Evolutionary conservation across 2,888 invertebrate species (phyloP), one percentile per base, ranked within the genome.

Genomic region (Leptopilina drosophilae): DNA sequence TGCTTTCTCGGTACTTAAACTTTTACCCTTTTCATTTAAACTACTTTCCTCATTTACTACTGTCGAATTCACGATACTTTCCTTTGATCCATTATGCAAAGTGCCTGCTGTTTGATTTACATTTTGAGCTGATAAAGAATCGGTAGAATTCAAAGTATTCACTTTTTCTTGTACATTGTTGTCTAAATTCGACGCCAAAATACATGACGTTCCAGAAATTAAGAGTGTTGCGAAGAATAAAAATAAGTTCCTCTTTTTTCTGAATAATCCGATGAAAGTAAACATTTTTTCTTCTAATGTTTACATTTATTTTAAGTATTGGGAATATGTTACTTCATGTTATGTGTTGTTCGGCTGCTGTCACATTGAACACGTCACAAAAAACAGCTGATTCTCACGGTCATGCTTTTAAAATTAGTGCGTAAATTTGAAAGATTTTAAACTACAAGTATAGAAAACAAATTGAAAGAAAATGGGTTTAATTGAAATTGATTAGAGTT

Each of bases 1-100:
- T n/a, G 78, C 14, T 46, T 53, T 67, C 20, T 66, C 80, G 5
- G 67, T 65, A 73, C 26, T 78, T 8, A 56, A 26, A 14, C 0
- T 6, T 42, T 42, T 42, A 42, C 42, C 8, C 1, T 42, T 42
- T 42, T 6, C 42, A 42, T 7, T 42, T 42, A 8, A 42, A 42
- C 1, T 42, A 8, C 5, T 8, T 42, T 56, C 33, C n/a, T 73
- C 56, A 33, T 26, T 8, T 73, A 14, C 56, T 33, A 33, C 0
- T 9, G 53, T 53, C 7, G 69, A 33, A 12, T 56, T 69, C 3
- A 26, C 33, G 33, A 2, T 33, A 69, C 69, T 69, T 33, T 69
- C 69, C n/a, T 53, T 33, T 69, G 53, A 53, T 26, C 8, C 53
- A n/a, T n/a, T n/a, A n/a, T n/a, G n/a, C n/a, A n/a, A n/a, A n/a